Conservation (phyloP, 1,140 invertebrate genomes). For the Rhopalosiphum padi region DNA sequence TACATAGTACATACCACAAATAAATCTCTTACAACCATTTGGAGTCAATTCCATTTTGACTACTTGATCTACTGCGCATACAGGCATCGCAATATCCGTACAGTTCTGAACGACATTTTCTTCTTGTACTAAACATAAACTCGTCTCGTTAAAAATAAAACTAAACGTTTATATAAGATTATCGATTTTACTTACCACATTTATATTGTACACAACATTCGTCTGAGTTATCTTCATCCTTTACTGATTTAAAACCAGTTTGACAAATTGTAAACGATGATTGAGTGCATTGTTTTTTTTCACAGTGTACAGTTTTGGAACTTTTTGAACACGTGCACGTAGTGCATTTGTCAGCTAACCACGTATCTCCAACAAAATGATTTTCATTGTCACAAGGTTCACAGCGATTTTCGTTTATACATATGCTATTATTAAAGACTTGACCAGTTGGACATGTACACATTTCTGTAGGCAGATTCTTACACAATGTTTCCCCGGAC, state of each 20-base stretch:
- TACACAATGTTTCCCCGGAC: slow-evolving; percentile 66
- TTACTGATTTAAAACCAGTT: slow-evolving; percentile 66
- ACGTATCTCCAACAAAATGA: slow-evolving; percentile 68
- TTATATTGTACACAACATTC: slow-evolving; percentile 75
- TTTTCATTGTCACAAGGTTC: slow-evolving; percentile 73
- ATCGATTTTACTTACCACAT: slow-evolving; percentile 68
- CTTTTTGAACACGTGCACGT: slow-evolving; percentile 72
- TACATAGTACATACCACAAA: slow-evolving; percentile 76
- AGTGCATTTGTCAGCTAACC: slow-evolving; percentile 75
- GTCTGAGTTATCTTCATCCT: slow-evolving; percentile 66
- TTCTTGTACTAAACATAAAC: slow-evolving; percentile 57
- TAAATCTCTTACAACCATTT: slow-evolving; percentile 65
- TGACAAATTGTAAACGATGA: slow-evolving; percentile 69
- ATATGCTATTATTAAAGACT: slow-evolving; percentile 68
- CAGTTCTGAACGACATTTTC: slow-evolving; percentile 35
- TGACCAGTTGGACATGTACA: slow-evolving; percentile 81
- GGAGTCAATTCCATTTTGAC: slow-evolving; percentile 41
- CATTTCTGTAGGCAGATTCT: slow-evolving; percentile 70
- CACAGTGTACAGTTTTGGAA: slow-evolving; percentile 65
- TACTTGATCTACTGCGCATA: slow-evolving; percentile 39
- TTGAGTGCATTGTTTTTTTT: slow-evolving; percentile 68
- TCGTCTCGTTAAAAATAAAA: background rate
- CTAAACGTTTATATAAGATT: background rate
- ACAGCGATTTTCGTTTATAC: slow-evolving; percentile 69
- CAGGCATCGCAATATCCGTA: slow-evolving; percentile 28